Evolutionary conservation across 2,113 vertebrate species (phyloP).

Genomic region (Thamnophis sirtalis): DNA sequence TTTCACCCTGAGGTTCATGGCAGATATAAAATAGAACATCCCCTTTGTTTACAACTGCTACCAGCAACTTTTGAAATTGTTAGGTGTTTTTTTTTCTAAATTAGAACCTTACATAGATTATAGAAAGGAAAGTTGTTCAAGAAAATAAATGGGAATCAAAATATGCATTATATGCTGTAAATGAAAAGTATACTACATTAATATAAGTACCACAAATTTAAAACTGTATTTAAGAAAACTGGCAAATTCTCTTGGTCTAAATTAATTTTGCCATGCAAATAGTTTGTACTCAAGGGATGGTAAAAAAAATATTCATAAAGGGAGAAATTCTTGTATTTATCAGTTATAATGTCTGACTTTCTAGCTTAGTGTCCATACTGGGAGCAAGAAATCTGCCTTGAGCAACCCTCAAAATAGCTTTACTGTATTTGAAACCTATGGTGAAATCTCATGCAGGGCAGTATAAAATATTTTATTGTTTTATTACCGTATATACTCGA

Average conservation of each 20-base stretch:
- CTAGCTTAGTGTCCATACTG: conserved; percentile 31
- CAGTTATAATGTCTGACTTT: not conserved
- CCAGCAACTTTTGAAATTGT: not conserved
- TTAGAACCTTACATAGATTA: not conserved
- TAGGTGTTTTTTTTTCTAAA: not conserved
- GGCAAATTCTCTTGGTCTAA: not conserved
- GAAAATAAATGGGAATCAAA: not conserved
- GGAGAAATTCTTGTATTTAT: conserved; percentile 15
- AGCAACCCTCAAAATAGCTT: not conserved
- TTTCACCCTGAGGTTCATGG: not conserved
- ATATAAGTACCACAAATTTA: not conserved
- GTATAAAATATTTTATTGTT: conserved; percentile 20
- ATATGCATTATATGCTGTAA: not conserved
- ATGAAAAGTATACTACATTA: not conserved
- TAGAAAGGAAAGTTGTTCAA: not conserved
- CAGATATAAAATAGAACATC: not conserved
- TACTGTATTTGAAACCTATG: not conserved
- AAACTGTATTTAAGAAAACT: not conserved
- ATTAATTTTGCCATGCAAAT: not conserved
- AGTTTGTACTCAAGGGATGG: not conserved
- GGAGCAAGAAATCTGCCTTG: conserved; percentile 21
- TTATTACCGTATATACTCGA: too few relatives aligned
- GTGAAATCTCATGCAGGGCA: conserved; percentile 12
- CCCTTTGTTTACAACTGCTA: not conserved
- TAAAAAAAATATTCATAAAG: not conserved